A percentile compares a stretch with the other conserved stretches of the same genome.
Evolutionary conservation across 2,113 vertebrate genomes (phyloP).

Genomic region (Atherinomorus stipes): DNA sequence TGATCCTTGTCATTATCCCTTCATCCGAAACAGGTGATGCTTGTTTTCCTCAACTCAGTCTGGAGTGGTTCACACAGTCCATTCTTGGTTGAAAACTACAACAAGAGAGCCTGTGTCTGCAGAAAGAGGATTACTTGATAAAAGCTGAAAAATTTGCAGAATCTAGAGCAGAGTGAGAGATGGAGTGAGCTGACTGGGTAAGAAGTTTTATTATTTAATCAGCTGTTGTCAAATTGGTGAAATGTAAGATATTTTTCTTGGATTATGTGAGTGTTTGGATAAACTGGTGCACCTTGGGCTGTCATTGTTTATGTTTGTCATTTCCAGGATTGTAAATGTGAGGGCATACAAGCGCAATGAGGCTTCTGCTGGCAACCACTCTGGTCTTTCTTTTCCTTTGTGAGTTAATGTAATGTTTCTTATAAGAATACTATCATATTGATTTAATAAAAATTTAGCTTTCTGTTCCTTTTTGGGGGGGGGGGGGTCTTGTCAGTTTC

Average conservation of each 20-base stretch:
- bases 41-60: constrained; percentile 3
- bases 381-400: constrained; percentile 68
- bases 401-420: constrained; percentile 50
- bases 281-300: constrained; percentile 9
- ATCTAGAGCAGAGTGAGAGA: not conserved
- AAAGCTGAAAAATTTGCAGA: constrained; percentile 21
- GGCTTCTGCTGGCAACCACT: constrained; percentile 44
- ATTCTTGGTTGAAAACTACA: constrained; percentile 12
- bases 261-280: not conserved
- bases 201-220: constrained; percentile 1
- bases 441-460: constrained; percentile 22
- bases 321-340: constrained; percentile 14
- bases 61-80: not conserved
- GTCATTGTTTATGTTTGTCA: constrained; percentile 6
- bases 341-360: constrained; percentile 42
- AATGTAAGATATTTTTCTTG: not conserved
- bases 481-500: constrained; percentile 2
- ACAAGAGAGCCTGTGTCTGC: not conserved
- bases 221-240: not conserved
- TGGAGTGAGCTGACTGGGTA: constrained; percentile 19
- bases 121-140: constrained; percentile 39
- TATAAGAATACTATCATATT: not conserved
- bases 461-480: not conserved
- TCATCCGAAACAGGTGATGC: constrained; percentile 70
- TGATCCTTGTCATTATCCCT: constrained; percentile 10